Percentiles rank a stretch among this genome's conserved stretches.
Evolutionary conservation across 2,113 vertebrate species (phyloP).

Genomic region (Clarias batrachus): DNA sequence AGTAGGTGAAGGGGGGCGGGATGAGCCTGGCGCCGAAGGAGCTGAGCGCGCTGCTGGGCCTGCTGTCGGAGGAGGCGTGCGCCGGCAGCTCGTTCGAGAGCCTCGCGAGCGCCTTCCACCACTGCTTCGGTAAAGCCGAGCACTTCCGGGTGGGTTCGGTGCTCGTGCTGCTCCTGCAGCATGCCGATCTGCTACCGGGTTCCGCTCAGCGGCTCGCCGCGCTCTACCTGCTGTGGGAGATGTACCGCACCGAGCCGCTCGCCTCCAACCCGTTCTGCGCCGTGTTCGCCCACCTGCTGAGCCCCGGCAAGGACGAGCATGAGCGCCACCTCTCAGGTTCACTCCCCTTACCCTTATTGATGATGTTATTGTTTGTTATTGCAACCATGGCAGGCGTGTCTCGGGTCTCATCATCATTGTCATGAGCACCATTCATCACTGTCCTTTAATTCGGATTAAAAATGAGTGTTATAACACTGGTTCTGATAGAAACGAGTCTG

Average conservation of each 20-base stretch:
- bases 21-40: conserved; percentile 96
- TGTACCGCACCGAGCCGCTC: conserved; percentile 97
- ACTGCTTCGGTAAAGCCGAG: conserved; percentile 93
- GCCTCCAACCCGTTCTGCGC: conserved; percentile 96
- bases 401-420: background rate
- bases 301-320: conserved; percentile 85
- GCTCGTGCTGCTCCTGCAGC: conserved; percentile 93
- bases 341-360: too few relatives aligned
- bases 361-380: background rate
- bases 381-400: too few relatives aligned
- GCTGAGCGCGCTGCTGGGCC: conserved; percentile 89
- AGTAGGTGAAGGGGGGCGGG: background rate
- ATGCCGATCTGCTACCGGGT: conserved; percentile 92
- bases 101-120: conserved; percentile 92
- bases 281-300: conserved; percentile 94
- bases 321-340: conserved; percentile 87
- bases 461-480: too few relatives aligned
- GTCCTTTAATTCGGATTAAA: too few relatives aligned
- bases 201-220: conserved; percentile 93
- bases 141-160: conserved; percentile 94
- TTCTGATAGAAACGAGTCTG: too few relatives aligned
- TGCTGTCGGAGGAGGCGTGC: conserved; percentile 94
- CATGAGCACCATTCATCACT: background rate
- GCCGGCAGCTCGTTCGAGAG: conserved; percentile 87
- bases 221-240: conserved; percentile 98